Percentiles rank a stretch among this genome's conserved stretches.
Conservation (phyloP, 64 coral and sea anemone genomes). For the Stylophora pistillata region DNA sequence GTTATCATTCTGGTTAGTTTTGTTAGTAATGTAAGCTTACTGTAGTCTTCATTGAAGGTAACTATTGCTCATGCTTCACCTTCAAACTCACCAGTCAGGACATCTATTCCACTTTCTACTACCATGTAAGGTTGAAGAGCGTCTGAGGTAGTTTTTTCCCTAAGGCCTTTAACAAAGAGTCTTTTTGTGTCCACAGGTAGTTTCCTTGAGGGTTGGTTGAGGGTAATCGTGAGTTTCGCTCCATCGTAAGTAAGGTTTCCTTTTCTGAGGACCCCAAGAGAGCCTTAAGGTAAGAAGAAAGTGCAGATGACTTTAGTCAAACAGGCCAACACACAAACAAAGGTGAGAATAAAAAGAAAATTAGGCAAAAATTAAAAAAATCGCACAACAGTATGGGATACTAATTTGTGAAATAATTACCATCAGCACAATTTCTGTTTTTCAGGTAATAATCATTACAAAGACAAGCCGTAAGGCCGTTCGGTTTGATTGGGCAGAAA, state of each 20-base stretch:
- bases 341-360: too few species aligned
- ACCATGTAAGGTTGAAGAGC: constrained; percentile 41
- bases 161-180: constrained; percentile 20
- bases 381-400: too few species aligned
- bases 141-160: constrained; percentile 5
- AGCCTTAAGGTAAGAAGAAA: not conserved
- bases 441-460: too few species aligned
- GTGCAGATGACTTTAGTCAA: not conserved
- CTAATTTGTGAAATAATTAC: too few species aligned
- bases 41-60: not conserved
- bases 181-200: not conserved
- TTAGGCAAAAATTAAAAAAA: too few species aligned
- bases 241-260: not conserved
- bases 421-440: too few species aligned
- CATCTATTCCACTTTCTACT: constrained; percentile 35
- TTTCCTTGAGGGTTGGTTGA: not conserved
- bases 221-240: not conserved
- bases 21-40: not conserved
- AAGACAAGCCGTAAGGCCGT: too few species aligned
- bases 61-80: not conserved
- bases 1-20: too few species aligned
- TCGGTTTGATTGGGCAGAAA: too few species aligned
- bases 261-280: not conserved
- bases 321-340: not conserved
- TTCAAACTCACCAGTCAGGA: not conserved